Conservation (phyloP, 2,113 vertebrate genomes). For the Phalacrocorax aristotelis region DNA sequence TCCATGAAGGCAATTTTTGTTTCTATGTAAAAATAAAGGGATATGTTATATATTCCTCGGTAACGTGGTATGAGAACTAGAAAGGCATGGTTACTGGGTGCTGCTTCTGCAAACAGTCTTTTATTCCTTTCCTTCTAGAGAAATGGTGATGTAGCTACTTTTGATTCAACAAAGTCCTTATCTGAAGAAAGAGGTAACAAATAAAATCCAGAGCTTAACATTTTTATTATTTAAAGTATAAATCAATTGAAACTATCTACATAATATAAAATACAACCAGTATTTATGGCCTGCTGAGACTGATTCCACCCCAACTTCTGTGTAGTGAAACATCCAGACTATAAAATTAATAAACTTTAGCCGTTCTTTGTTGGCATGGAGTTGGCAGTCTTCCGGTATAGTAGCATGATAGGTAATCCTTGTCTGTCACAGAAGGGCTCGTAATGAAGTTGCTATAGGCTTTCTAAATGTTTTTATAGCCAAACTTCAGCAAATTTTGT, state of each 20-base stretch:
- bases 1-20: not conserved
- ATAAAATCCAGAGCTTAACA: not conserved
- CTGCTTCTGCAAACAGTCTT: not conserved
- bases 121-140: slow-evolving; percentile 42
- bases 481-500: not conserved
- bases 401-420: not conserved
- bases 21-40: not conserved
- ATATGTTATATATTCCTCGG: not conserved
- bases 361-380: not conserved
- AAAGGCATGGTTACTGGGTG: not conserved
- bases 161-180: slow-evolving; percentile 19
- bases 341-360: not conserved
- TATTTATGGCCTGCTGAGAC: not conserved
- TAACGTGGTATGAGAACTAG: not conserved
- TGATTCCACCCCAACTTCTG: not conserved
- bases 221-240: not conserved
- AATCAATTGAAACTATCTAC: not conserved
- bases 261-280: not conserved
- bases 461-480: not conserved
- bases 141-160: not conserved
- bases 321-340: not conserved
- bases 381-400: not conserved
- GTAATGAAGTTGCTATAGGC: not conserved
- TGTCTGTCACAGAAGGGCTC: not conserved
- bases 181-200: slow-evolving; percentile 55